Conservation (phyloP, 2,113 vertebrate species). For the Heliornis fulica region DNA sequence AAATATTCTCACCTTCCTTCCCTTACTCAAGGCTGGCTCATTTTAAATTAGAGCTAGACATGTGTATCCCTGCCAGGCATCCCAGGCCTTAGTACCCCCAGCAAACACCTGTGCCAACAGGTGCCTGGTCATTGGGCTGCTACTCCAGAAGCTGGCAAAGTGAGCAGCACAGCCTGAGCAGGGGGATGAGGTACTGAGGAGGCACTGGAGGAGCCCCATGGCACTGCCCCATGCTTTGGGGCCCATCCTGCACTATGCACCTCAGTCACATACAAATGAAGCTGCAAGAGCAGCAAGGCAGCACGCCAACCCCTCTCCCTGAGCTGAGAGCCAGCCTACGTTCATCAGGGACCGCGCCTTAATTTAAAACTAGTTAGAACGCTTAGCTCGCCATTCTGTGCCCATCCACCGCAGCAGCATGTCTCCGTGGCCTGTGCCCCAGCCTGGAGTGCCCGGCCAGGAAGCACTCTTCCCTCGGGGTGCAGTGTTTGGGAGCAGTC, state of each 20-base stretch:
- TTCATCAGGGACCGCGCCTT: neutral
- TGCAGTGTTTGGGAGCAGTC: rapidly evolving
- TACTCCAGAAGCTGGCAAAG: rapidly evolving
- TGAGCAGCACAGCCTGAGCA: neutral
- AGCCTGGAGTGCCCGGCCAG: too few species aligned
- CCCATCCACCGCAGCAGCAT: neutral
- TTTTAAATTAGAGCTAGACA: neutral
- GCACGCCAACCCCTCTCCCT: neutral
- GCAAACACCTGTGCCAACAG: neutral
- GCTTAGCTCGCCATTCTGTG: rapidly evolving
- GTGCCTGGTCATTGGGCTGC: neutral
- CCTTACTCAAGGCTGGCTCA: neutral
- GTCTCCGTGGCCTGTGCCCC: too few species aligned
- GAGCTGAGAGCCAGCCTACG: neutral
- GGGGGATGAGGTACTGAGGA: neutral
- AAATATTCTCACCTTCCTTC: neutral
- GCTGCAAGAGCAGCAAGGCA: neutral
- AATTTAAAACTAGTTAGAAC: neutral
- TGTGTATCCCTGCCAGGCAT: rapidly evolving
- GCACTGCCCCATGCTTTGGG: rapidly evolving
- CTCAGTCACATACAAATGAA: neutral
- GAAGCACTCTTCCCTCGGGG: neutral
- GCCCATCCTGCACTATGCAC: rapidly evolving
- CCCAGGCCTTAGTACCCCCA: too few species aligned
- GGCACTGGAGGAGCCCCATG: rapidly evolving